Evolutionary conservation across 2,888 invertebrate species (phyloP).

Genomic region (Andrena haemorrhoa): DNA sequence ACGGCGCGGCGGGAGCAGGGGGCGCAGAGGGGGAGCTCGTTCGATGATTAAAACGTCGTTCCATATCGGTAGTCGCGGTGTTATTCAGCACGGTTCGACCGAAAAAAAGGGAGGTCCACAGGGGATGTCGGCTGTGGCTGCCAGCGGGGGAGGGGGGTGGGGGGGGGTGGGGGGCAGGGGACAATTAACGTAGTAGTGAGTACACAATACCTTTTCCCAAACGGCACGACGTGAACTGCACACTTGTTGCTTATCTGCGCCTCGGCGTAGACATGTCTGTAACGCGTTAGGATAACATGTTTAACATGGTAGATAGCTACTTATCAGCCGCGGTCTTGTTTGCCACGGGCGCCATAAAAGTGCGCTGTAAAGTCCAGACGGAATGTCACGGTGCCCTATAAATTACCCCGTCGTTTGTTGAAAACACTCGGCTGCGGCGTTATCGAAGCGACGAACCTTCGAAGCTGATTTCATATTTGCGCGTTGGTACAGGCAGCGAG

Average conservation of each 20-base stretch:
- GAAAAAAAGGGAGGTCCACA: conserved; percentile 54
- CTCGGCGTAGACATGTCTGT: conserved; percentile 80
- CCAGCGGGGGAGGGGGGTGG: conserved; percentile 8
- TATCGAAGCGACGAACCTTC: conserved; percentile 72
- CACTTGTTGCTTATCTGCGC: conserved; percentile 82
- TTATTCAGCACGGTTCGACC: conserved; percentile 58
- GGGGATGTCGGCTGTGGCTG: conserved; percentile 33
- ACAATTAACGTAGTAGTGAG: conserved; percentile 72
- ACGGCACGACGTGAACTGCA: conserved; percentile 72
- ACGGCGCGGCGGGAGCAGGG: conserved; percentile 18
- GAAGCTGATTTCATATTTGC: conserved; percentile 56
- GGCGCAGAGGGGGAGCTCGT: conserved; percentile 43
- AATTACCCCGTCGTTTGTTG: conserved; percentile 79
- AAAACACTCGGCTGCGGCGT: conserved; percentile 76
- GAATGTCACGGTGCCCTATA: conserved; percentile 79
- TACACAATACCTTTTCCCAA: conserved; percentile 75
- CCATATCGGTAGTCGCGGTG: conserved; percentile 62
- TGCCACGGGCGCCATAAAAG: conserved; percentile 80
- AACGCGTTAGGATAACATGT: conserved; percentile 81
- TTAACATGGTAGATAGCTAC: conserved; percentile 83
- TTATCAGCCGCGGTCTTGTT: conserved; percentile 82
- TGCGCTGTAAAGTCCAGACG: conserved; percentile 82
- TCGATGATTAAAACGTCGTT: conserved; percentile 64
- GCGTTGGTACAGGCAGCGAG: not conserved
- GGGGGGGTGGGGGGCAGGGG: conserved; percentile 33